phyloP scores from a whole-genome alignment of 1,140 invertebrate genomes.

The Planococcus citri region DNA sequence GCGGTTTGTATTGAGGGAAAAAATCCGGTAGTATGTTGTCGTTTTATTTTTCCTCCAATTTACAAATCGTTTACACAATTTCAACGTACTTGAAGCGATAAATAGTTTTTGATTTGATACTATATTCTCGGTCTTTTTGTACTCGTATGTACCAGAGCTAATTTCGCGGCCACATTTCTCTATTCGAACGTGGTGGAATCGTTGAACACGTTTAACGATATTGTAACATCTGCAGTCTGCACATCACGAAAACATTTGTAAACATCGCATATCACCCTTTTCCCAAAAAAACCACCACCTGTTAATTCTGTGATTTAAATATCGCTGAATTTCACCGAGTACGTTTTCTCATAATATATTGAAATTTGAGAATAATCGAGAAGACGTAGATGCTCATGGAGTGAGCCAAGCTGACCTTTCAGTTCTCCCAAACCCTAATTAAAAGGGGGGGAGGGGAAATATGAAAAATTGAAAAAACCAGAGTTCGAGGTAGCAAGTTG shows the following conservation, averaged over 20 bases:
- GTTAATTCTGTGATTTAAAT: not conserved
- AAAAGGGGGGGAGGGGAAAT: too few relatives aligned
- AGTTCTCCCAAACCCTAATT: too few relatives aligned
- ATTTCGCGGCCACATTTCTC: not conserved
- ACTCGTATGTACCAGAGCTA: not conserved
- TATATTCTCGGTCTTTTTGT: too few relatives aligned
- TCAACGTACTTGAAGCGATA: not conserved
- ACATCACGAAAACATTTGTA: not conserved
- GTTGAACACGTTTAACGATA: not conserved
- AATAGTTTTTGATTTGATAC: not conserved
- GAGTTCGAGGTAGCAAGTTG: too few relatives aligned
- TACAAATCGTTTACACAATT: not conserved
- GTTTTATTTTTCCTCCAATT: too few relatives aligned
- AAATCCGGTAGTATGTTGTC: not conserved
- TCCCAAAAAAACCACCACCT: not conserved
- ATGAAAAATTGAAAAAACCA: too few relatives aligned
- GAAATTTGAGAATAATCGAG: too few relatives aligned
- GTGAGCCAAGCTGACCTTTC: too few relatives aligned
- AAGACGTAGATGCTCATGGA: too few relatives aligned
- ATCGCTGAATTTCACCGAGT: too few relatives aligned
- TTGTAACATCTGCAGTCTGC: not conserved
- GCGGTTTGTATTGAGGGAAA: not conserved
- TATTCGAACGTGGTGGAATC: too few relatives aligned
- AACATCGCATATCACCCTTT: not conserved
- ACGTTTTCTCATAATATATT: too few relatives aligned